These are phyloP conservation scores for Eristalinus aeneus DNA, from an alignment of 2,888 invertebrate genomes.

Conservation along the genomic window DNA sequence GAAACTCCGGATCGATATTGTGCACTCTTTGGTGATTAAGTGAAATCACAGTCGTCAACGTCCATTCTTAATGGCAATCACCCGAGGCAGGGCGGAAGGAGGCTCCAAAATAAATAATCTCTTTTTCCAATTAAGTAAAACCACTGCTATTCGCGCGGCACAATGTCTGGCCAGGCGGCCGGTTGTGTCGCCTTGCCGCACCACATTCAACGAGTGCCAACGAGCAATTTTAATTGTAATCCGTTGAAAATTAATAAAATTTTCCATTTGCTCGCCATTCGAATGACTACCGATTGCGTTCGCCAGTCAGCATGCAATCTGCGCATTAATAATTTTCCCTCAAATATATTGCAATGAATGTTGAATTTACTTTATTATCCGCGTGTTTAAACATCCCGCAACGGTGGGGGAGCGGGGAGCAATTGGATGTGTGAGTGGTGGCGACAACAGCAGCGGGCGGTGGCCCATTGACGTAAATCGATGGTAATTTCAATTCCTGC, in stretches of 20 bases:
- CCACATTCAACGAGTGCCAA: background rate
- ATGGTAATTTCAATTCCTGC: conserved; percentile 12
- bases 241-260: conserved; percentile 50
- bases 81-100: background rate
- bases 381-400: conserved; percentile 13
- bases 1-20: background rate
- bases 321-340: conserved; percentile 29
- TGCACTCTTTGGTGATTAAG: background rate
- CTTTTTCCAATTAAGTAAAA: background rate
- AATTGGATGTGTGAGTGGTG: background rate
- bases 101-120: background rate
- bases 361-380: conserved; percentile 52
- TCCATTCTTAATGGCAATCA: background rate
- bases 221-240: conserved; percentile 39
- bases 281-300: background rate
- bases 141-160: background rate
- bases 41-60: background rate
- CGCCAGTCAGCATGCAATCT: conserved; percentile 1
- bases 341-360: conserved; percentile 37
- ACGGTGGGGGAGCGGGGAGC: background rate
- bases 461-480: conserved; percentile 37
- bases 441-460: background rate
- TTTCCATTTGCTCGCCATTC: conserved; percentile 5
- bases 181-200: background rate
- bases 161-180: background rate